Base-by-base conservation (phyloP, 2,888 invertebrate species). In the Ophion ellenae region DNA sequence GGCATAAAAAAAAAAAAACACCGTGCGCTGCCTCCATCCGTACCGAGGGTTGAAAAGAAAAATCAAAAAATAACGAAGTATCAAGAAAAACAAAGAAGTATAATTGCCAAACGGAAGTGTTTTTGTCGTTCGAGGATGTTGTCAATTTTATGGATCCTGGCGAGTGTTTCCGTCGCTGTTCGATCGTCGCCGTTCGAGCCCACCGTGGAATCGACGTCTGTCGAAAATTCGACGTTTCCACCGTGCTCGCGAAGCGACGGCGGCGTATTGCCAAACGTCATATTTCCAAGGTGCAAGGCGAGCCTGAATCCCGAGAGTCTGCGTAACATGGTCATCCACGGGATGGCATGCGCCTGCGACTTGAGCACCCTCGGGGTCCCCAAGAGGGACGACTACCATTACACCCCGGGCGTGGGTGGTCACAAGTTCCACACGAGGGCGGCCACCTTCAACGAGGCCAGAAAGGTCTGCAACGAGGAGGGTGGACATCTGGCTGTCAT, bases 391-490 rank as follows among this genome's bases (percentile, higher is more conserved):
- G 93, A 93, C 87, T 93, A 93, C 87, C 86, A 24, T 53, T 91
- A 91, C 83, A 90, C 89, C 20, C 87, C 89, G 1, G 91, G 91
- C 32, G 86, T 92, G 20, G 93, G 93, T 7, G 90, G 89, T 10
- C 91, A 92, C 86, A 93, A 93, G 87, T 85, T 93, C 11, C 93
- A 92, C 81, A 91, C 91, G 32, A 88, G 90, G 10, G 91, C 90
- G 6, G 87, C 87, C 53, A 89, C 81, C 14, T 92, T 92, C 92
- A 93, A 93, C 85, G 89, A 90, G 3, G 92, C 93, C 4, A 87
- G 92, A 24, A 93, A 92, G 81, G 78, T 91, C 66, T 92, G 93
- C 87, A 92, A 89, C 87, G 91, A 92, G 66, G 93, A 92, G 83
- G 92, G 92, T 10, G 93, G 90, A 57, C 91, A 93, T 86, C 89